Conservation (phyloP, 2,888 invertebrate genomes). For the Acholoe squamosa region DNA sequence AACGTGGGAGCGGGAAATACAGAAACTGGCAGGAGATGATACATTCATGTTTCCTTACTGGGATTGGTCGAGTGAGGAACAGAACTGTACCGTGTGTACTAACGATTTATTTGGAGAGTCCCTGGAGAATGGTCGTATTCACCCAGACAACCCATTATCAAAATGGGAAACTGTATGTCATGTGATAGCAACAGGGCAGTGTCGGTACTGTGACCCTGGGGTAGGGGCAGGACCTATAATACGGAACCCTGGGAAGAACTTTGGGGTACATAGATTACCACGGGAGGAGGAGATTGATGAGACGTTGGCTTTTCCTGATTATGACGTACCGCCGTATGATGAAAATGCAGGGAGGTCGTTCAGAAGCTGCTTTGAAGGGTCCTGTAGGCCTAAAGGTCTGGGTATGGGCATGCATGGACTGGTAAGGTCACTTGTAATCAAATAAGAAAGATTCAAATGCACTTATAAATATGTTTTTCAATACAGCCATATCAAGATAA, state of each 20-base stretch:
- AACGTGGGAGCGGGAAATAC: conserved; percentile 62
- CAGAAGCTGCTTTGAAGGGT: conserved; percentile 62
- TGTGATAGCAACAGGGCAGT: not conserved
- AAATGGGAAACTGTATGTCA: conserved; percentile 56
- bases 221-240: conserved; percentile 1
- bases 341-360: conserved; percentile 31
- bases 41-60: conserved; percentile 63
- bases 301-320: conserved; percentile 25
- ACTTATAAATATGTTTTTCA: too few species aligned
- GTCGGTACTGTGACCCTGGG: conserved; percentile 59
- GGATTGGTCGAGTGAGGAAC: conserved; percentile 57
- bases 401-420: conserved; percentile 52
- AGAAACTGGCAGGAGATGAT: conserved; percentile 62
- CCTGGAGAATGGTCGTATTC: conserved; percentile 5
- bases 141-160: conserved; percentile 37
- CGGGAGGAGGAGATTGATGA: conserved; percentile 33
- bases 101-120: conserved; percentile 65
- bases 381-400: not conserved
- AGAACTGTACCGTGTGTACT: conserved; percentile 65
- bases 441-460: too few species aligned
- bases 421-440: conserved; percentile 24
- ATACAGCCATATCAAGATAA: too few species aligned
- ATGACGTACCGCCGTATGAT: conserved; percentile 60
- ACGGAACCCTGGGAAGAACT: conserved; percentile 32
- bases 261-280: conserved; percentile 34